Conservation (phyloP, 2,113 vertebrate species). For the Pangasianodon hypophthalmus region DNA sequence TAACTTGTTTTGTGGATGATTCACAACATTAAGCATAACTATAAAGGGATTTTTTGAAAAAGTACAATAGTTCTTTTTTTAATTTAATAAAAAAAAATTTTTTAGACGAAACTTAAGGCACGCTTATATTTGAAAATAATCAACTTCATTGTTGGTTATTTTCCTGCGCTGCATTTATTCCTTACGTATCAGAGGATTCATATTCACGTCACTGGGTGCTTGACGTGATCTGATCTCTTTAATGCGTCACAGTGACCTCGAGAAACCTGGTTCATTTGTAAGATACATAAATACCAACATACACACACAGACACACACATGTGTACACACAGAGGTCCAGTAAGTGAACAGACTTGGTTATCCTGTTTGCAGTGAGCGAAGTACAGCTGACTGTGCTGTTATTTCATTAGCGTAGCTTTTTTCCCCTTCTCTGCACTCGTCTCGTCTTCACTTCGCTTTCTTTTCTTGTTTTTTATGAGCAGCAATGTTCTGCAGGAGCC, state of each 20-base stretch:
- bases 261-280: not conserved
- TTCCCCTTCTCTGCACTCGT: not conserved
- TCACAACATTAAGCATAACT: not conserved
- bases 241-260: not conserved
- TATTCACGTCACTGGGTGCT: not conserved
- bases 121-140: not conserved
- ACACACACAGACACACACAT: slow-evolving; percentile 17
- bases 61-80: not conserved
- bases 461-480: slow-evolving; percentile 54
- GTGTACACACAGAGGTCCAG: not conserved
- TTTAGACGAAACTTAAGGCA: not conserved
- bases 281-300: slow-evolving; percentile 10
- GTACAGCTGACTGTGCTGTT: slow-evolving; percentile 63
- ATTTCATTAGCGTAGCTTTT: slow-evolving; percentile 60
- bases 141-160: not conserved
- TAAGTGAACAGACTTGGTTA: slow-evolving; percentile 7
- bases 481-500: slow-evolving; percentile 59
- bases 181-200: not conserved
- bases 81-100: not conserved
- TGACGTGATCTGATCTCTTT: not conserved
- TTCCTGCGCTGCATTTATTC: not conserved
- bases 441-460: slow-evolving; percentile 47
- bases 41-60: not conserved
- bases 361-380: slow-evolving; percentile 49
- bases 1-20: not conserved